These are phyloP conservation scores for Noctilio leporinus DNA, from an alignment of 2,113 vertebrate species.

Conservation along the genomic window DNA sequence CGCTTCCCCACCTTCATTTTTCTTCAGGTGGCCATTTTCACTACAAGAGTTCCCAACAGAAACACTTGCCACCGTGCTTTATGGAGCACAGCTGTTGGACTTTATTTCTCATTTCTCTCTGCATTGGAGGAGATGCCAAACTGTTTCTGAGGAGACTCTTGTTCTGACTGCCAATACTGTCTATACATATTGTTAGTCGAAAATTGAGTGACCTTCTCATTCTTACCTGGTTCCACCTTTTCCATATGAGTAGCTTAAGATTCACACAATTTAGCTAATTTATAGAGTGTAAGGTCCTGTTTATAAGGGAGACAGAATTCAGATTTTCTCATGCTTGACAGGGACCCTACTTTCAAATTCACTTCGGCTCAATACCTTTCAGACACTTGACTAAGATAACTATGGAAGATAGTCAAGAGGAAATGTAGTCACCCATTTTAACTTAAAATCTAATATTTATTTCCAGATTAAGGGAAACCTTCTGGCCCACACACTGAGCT, in stretches of 20 bases:
- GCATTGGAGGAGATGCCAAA: neutral
- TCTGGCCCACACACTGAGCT: neutral
- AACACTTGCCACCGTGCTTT: neutral
- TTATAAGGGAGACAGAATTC: slow-evolving; percentile 2
- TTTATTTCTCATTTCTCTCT: neutral
- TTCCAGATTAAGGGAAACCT: neutral
- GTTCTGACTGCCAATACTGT: neutral
- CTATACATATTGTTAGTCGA: neutral
- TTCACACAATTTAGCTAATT: neutral
- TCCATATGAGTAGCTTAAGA: neutral
- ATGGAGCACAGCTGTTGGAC: neutral
- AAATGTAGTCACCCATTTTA: neutral
- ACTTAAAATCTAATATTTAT: slow-evolving; percentile 16
- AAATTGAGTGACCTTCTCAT: neutral
- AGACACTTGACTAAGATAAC: neutral
- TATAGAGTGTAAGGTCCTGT: neutral
- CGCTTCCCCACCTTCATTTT: neutral
- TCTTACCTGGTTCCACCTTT: neutral
- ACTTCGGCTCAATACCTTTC: neutral
- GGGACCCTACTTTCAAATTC: neutral
- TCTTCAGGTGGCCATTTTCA: neutral
- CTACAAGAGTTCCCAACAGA: neutral
- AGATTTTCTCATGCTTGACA: neutral
- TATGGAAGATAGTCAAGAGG: neutral
- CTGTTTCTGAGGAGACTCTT: neutral